Percentiles rank a stretch among this genome's conserved stretches.
phyloP scores from a whole-genome alignment of 1,140 invertebrate genomes.

The Plectus sambesii region DNA sequence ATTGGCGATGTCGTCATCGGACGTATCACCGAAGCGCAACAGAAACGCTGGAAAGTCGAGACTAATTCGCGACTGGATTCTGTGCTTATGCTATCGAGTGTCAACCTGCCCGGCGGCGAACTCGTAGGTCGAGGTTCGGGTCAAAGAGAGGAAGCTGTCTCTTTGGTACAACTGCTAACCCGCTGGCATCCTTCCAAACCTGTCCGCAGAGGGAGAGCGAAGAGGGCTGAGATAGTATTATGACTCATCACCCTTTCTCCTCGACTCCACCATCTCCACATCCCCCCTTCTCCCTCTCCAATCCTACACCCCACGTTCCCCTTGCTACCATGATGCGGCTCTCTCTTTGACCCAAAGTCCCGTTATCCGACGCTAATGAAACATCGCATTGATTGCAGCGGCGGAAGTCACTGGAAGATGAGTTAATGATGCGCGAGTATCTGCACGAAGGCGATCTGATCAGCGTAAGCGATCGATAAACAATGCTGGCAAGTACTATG shows the following conservation, averaged over 20 bases:
- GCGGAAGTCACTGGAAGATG: constrained; percentile 83
- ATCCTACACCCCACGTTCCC: no score
- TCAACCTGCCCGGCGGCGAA: constrained; percentile 93
- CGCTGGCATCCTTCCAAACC: no score
- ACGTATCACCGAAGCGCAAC: constrained; percentile 70
- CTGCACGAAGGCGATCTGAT: constrained; percentile 90
- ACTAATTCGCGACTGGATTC: constrained; percentile 80
- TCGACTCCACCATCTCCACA: no score
- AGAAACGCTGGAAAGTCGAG: constrained; percentile 88
- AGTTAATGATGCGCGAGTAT: constrained; percentile 88
- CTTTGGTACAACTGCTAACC: no score
- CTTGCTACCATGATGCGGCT: no score
- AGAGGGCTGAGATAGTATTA: no score
- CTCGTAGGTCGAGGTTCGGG: constrained; percentile 63
- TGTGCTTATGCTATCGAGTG: constrained; percentile 72
- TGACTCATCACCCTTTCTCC: no score
- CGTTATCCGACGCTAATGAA: not conserved
- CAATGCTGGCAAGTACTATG: constrained; percentile 5
- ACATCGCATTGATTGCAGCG: constrained; percentile 58
- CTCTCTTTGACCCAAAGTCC: no score
- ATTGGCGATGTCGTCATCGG: constrained; percentile 94
- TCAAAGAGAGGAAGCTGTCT: no score
- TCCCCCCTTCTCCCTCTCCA: no score
- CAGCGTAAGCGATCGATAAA: constrained; percentile 54
- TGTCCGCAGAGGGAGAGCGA: no score